Evolutionary conservation across 2,113 vertebrate genomes (phyloP).

Genomic region (Bujurquina vittata): DNA sequence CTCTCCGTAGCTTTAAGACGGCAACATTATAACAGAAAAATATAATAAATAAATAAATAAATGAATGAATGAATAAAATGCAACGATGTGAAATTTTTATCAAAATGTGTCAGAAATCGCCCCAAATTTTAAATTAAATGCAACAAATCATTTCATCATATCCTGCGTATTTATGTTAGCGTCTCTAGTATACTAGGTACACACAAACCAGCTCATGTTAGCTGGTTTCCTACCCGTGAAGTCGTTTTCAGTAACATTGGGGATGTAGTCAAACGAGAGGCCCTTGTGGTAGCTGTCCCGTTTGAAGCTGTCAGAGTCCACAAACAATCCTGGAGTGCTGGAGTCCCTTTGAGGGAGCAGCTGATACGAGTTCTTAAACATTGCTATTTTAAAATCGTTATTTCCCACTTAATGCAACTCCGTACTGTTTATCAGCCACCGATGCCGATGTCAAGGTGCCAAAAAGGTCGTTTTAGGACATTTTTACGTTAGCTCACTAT

Average conservation of each 20-base stretch:
- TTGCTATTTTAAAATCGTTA: slow-evolving; percentile 18
- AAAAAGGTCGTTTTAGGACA: neutral
- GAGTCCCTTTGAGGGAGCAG: slow-evolving; percentile 82
- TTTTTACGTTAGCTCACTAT: neutral
- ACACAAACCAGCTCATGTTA: neutral
- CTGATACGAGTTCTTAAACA: slow-evolving; percentile 81
- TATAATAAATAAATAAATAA: too few species aligned
- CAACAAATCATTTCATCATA: too few species aligned
- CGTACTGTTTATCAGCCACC: neutral
- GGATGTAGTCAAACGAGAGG: slow-evolving; percentile 80
- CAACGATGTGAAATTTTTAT: too few species aligned
- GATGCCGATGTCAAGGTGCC: neutral
- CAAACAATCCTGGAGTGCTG: slow-evolving; percentile 73
- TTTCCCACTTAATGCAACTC: neutral
- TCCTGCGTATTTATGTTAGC: too few species aligned
- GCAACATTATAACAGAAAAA: too few species aligned
- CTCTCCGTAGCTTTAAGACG: too few species aligned
- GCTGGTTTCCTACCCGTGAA: slow-evolving; percentile 69
- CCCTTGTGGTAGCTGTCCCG: slow-evolving; percentile 60
- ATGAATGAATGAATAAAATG: too few species aligned
- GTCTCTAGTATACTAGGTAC: too few species aligned
- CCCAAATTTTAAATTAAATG: too few species aligned
- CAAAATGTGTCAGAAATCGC: too few species aligned
- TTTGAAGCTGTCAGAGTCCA: slow-evolving; percentile 63
- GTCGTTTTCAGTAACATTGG: slow-evolving; percentile 71